Base-by-base conservation (phyloP, 2,888 invertebrate species). In the Tupiocoris notatus region DNA sequence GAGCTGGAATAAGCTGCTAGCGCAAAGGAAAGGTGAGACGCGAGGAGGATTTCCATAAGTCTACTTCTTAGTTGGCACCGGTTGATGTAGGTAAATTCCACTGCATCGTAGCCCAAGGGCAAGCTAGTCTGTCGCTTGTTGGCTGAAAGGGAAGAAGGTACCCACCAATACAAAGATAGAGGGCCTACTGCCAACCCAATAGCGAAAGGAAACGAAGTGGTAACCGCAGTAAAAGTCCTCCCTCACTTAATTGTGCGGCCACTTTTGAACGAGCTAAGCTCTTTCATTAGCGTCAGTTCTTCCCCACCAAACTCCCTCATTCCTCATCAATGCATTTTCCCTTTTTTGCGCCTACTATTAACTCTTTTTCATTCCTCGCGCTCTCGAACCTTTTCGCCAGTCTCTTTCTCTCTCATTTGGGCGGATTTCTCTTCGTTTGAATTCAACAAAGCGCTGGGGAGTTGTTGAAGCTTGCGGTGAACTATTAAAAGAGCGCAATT, bases 221-320 rank as follows among this genome's bases (percentile, higher is more conserved):
- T 39, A 12, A 12, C 39, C 39, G 6, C 12, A 39, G 39, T 39
- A 12, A 39, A 39, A 39, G 39, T 3, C 39, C 39, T 22, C 21
- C 56, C 18, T 22, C 57, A 57, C 67, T 57, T 67, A 67, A 67
- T 67, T 67, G 57, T 67, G 67, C 3, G 56, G 67, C 20, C 67
- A 67, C 67, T 67, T 67, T 67, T 67, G 56, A 67, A 22, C 57
- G 22, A 17, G 57, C 39, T 22, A 67, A 54, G 54, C 18, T 54
- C 54, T 65, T 65, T 67, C 67, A 67, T 67, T 67, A 57, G 21
- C 54, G 54, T 21, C 2, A 21, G 20, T 12, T 17, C 18, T 21
- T 56, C 39, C 6, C 39, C 39, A 39, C 12, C 39, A 7, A 57
- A 57, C 67, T 56, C 57, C 6, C 18, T 17, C 20, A 9, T 21